Conservation (phyloP, 2,113 vertebrate genomes). For the Aegotheles bennettii region DNA sequence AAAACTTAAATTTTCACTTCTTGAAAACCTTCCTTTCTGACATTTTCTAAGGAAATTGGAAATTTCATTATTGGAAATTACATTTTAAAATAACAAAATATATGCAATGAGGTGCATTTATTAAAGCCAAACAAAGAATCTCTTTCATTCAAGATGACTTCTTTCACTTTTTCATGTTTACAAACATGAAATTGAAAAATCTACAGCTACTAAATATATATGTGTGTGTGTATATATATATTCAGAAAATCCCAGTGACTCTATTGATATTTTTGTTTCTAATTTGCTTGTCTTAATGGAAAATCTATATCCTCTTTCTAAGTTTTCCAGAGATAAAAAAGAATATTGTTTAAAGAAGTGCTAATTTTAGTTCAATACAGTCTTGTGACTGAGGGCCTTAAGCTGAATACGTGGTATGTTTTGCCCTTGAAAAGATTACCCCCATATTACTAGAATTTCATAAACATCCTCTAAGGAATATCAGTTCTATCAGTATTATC, state of each 20-base stretch:
- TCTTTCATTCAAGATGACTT: neutral
- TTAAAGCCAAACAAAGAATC: neutral
- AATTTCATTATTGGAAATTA: too few species aligned
- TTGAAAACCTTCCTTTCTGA: neutral
- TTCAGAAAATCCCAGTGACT: neutral
- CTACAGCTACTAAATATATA: neutral
- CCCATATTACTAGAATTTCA: slow-evolving; percentile 2
- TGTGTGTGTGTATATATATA: too few species aligned
- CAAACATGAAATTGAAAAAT: neutral
- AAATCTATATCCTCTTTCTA: neutral
- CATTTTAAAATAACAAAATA: neutral
- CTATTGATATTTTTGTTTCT: neutral
- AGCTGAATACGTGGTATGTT: neutral
- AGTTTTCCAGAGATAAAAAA: neutral
- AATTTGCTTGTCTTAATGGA: neutral
- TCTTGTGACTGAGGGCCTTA: neutral
- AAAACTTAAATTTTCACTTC: neutral
- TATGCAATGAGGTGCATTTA: neutral
- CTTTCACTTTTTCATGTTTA: neutral
- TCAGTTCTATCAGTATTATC: neutral
- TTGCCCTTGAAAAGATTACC: neutral
- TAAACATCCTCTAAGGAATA: slow-evolving; percentile 17
- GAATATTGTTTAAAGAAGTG: neutral
- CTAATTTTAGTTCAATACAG: neutral
- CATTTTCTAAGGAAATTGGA: neutral